phyloP scores from a whole-genome alignment of 2,888 invertebrate genomes.

The Gymnocheta viridis region DNA sequence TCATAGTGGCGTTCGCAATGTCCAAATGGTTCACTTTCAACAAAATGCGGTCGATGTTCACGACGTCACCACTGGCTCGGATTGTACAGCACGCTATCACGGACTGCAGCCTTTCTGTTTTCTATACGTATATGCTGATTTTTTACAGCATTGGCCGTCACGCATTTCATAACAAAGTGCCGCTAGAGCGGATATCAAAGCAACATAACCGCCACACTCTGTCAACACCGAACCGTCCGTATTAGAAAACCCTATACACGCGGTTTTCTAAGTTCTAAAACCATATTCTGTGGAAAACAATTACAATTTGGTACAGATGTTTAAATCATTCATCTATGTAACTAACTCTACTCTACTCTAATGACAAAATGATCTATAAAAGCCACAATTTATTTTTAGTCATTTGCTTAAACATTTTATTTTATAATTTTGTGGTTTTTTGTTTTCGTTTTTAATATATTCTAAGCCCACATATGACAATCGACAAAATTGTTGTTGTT shows the following conservation, averaged over 20 bases:
- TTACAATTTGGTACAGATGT: slow-evolving; percentile 45
- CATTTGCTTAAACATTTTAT: slow-evolving; percentile 15
- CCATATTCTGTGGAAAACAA: slow-evolving; percentile 1
- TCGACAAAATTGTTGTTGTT: neutral
- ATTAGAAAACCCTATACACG: neutral
- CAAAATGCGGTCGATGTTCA: no score
- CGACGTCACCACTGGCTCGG: no score
- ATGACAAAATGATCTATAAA: neutral
- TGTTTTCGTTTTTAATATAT: slow-evolving; percentile 9
- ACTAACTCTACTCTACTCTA: slow-evolving; percentile 1
- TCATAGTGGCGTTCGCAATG: neutral
- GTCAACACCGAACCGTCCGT: neutral
- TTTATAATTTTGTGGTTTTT: slow-evolving; percentile 9
- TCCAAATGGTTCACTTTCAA: no score
- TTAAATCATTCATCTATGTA: slow-evolving; percentile 36
- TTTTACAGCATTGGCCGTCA: no score
- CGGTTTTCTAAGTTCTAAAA: neutral
- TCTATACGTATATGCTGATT: no score
- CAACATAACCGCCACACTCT: no score
- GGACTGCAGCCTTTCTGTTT: no score
- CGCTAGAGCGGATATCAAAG: no score
- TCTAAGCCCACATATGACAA: slow-evolving; percentile 40
- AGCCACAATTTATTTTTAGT: slow-evolving; percentile 12
- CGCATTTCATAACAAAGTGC: no score
- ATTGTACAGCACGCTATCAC: no score